Percentiles rank a stretch among this genome's conserved stretches.
Evolutionary conservation across 2,797 vertebrate species (phyloP).

Genomic region (Apodemus agrarius): DNA sequence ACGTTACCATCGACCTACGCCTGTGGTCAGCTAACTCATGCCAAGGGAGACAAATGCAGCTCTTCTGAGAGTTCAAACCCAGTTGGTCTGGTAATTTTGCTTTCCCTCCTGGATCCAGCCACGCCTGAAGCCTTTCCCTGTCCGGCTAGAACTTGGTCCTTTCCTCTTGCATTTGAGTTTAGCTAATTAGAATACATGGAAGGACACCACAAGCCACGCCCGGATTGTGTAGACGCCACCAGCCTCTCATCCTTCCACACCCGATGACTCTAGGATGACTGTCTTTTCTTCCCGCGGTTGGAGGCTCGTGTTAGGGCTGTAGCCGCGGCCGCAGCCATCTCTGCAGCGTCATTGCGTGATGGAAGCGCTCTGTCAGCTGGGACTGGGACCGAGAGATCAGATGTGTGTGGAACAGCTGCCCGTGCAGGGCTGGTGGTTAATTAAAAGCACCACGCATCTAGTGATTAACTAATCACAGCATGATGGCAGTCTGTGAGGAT

Average conservation of each 20-base stretch:
- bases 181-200: background rate
- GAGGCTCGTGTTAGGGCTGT: slow-evolving; percentile 43
- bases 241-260: too few species aligned
- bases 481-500: slow-evolving; percentile 83
- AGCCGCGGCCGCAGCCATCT: background rate
- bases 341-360: slow-evolving; percentile 59
- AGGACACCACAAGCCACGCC: too few species aligned
- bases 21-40: accelerated
- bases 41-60: accelerated
- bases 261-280: accelerated
- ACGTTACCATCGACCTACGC: accelerated
- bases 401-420: slow-evolving; percentile 87
- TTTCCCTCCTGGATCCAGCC: background rate
- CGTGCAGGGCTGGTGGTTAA: slow-evolving; percentile 87
- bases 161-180: background rate
- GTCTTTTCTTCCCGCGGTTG: slow-evolving; percentile 60
- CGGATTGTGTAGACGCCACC: background rate
- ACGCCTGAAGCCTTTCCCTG: background rate
- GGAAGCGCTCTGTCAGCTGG: slow-evolving; percentile 77
- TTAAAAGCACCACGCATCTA: slow-evolving; percentile 87
- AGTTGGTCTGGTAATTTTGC: background rate
- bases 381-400: slow-evolving; percentile 77
- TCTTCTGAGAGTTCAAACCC: background rate
- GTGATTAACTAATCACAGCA: slow-evolving; percentile 90
- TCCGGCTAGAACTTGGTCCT: background rate